phyloP scores from a whole-genome alignment of 2,888 invertebrate genomes.

The Agriopis aurantiaria region DNA sequence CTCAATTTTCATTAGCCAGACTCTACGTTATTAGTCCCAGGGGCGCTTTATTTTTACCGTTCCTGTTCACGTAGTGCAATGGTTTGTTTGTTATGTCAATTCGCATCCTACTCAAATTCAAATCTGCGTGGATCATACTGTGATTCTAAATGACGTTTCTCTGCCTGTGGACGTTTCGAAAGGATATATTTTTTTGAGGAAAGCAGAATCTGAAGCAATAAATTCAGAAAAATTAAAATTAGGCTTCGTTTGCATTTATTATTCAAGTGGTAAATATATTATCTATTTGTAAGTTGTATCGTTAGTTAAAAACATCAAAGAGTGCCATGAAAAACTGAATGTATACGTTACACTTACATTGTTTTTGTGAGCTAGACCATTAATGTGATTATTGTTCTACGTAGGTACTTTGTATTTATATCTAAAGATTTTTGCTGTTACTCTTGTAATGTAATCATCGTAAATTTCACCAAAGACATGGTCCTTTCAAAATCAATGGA shows the following conservation, averaged over 20 bases:
- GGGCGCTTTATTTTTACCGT: background rate
- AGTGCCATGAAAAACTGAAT: background rate
- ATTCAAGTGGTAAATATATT: conserved; percentile 27
- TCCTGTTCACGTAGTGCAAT: conserved; percentile 1
- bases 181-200: conserved; percentile 14
- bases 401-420: conserved; percentile 4
- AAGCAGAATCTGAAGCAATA: conserved; percentile 16
- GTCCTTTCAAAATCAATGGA: conserved; percentile 20
- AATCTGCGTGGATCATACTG: conserved; percentile 2
- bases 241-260: conserved; percentile 11
- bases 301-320: background rate
- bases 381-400: conserved; percentile 3
- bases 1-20: no score
- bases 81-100: background rate
- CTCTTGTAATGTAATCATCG: background rate
- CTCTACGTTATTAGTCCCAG: no score
- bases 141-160: conserved; percentile 5
- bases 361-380: conserved; percentile 9
- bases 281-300: background rate
- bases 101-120: no score
- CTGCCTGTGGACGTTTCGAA: background rate
- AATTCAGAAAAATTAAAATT: conserved; percentile 8
- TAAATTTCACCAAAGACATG: background rate
- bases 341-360: background rate
- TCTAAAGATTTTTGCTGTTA: background rate